Evolutionary conservation across 30 jellyfish, hydroid and myxozoan species (phyloP).

Genomic region (Clytia hemisphaerica): DNA sequence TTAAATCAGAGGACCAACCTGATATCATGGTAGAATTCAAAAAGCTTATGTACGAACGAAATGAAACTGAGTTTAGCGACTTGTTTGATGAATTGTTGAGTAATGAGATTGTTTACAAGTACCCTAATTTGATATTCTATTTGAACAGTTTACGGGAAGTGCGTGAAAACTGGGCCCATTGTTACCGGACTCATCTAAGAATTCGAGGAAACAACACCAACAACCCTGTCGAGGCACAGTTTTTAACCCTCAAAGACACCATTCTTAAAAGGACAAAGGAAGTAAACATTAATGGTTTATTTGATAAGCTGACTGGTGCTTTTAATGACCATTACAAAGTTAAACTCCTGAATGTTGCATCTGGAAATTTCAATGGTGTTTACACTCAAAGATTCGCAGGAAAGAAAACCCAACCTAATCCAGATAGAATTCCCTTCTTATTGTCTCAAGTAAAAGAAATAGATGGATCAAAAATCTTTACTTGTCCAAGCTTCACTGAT

Average conservation of each 20-base stretch:
- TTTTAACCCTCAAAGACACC: constrained; percentile 20
- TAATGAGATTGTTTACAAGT: too few relatives aligned
- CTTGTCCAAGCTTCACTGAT: background rate
- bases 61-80: too few relatives aligned
- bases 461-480: background rate
- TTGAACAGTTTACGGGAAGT: too few relatives aligned
- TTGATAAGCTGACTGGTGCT: background rate
- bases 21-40: too few relatives aligned
- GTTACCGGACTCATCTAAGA: background rate
- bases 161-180: too few relatives aligned
- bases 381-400: constrained; percentile 16
- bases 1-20: too few relatives aligned
- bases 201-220: constrained; percentile 17
- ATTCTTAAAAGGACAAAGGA: constrained; percentile 10
- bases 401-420: too few relatives aligned
- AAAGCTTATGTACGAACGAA: too few relatives aligned
- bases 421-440: too few relatives aligned
- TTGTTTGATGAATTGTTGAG: too few relatives aligned
- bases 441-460: too few relatives aligned
- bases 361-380: constrained; percentile 18
- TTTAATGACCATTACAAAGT: constrained; percentile 17
- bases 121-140: too few relatives aligned
- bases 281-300: constrained; percentile 9
- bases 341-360: constrained; percentile 17
- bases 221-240: constrained; percentile 7